Conservation (phyloP, 2,888 invertebrate genomes). For the Phalera bucephala region DNA sequence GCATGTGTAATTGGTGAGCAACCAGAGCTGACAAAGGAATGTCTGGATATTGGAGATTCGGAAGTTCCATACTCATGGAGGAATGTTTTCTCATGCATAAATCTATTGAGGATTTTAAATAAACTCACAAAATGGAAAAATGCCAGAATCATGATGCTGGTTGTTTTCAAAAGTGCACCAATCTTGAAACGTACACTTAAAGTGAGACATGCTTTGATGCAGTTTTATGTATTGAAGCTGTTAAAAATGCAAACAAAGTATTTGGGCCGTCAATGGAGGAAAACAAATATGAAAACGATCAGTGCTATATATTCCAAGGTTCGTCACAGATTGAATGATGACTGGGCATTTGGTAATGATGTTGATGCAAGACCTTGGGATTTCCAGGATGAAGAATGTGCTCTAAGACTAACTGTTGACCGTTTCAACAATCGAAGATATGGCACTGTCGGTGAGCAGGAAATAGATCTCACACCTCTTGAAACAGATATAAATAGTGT, state of each 20-base stretch:
- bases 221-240: constrained; percentile 98
- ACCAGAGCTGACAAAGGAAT: constrained; percentile 95
- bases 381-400: constrained; percentile 98
- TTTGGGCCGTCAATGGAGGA: constrained; percentile 99
- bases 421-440: constrained; percentile 97
- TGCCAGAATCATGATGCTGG: constrained; percentile 99
- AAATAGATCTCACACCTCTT: constrained; percentile 85
- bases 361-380: constrained; percentile 99
- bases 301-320: constrained; percentile 99
- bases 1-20: constrained; percentile 97
- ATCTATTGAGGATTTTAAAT: constrained; percentile 96
- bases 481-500: constrained; percentile 93
- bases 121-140: constrained; percentile 99
- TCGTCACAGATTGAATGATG: constrained; percentile 97
- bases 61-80: constrained; percentile 96
- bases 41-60: constrained; percentile 92
- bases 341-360: constrained; percentile 99
- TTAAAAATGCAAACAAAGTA: constrained; percentile 99
- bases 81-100: constrained; percentile 99
- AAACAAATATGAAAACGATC: constrained; percentile 99
- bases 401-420: constrained; percentile 96
- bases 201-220: constrained; percentile 98
- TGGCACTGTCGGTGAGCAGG: constrained; percentile 78
- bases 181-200: constrained; percentile 98
- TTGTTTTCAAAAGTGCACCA: constrained; percentile 99